Conservation (phyloP, 2,113 vertebrate species). For the Rhadina sibilatrix region DNA sequence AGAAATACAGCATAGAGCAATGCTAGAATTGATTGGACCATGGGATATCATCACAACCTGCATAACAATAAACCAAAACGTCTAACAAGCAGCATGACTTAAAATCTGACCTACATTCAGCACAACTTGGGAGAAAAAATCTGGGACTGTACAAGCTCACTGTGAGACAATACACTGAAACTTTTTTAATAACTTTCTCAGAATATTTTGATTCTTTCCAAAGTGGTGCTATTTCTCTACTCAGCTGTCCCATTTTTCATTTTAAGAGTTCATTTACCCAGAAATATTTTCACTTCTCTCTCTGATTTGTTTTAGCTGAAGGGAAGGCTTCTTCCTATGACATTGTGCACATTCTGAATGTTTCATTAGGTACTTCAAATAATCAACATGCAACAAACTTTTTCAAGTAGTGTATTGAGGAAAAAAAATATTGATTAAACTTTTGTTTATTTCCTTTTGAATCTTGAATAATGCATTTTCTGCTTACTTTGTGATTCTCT, state of each 20-base stretch:
- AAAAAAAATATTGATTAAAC: background rate
- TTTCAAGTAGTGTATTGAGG: background rate
- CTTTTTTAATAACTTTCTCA: background rate
- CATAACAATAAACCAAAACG: background rate
- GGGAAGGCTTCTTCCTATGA: background rate
- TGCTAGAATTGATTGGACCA: background rate
- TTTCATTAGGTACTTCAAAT: background rate
- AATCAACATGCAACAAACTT: background rate
- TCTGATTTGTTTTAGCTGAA: background rate
- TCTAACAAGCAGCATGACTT: background rate
- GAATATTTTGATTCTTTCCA: background rate
- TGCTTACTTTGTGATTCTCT: background rate
- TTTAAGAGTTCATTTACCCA: background rate
- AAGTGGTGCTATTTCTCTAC: background rate
- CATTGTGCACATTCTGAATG: background rate
- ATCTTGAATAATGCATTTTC: background rate
- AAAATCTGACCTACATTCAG: background rate
- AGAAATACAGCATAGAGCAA: background rate
- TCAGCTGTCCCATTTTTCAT: background rate
- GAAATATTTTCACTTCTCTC: background rate
- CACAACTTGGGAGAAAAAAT: background rate
- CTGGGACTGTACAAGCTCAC: rapidly evolving
- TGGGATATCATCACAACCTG: background rate
- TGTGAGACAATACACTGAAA: background rate
- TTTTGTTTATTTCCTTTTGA: background rate